These are phyloP conservation scores for Drosophila fulvimacula DNA, from an alignment of 2,888 invertebrate species.

Conservation along the genomic window DNA sequence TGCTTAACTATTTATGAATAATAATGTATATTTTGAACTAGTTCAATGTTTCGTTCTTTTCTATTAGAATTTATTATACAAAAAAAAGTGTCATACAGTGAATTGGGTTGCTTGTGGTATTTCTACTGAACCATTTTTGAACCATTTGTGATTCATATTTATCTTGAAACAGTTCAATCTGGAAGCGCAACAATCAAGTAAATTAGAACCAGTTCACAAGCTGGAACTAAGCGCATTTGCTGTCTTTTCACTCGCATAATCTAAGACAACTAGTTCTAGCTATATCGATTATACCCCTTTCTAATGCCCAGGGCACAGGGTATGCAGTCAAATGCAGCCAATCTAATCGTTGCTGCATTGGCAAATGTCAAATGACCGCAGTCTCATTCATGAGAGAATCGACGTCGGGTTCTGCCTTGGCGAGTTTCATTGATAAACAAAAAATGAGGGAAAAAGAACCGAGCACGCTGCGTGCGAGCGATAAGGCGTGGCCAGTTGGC, in stretches of 20 bases:
- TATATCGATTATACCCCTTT: neutral
- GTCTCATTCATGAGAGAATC: slow-evolving; percentile 59
- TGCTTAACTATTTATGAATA: neutral
- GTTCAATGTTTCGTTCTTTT: neutral
- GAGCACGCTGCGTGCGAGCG: slow-evolving; percentile 56
- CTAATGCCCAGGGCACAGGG: slow-evolving; percentile 19
- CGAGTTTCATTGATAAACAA: slow-evolving; percentile 57
- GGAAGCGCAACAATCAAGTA: too few relatives aligned
- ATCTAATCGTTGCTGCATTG: slow-evolving; percentile 66
- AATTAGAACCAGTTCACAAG: too few relatives aligned
- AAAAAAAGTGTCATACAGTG: too few relatives aligned
- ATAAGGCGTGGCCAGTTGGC: slow-evolving; percentile 39
- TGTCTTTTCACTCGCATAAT: too few relatives aligned
- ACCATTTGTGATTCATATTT: neutral
- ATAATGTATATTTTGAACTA: neutral
- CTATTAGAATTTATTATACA: neutral
- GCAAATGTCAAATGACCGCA: slow-evolving; percentile 65
- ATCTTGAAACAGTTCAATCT: too few relatives aligned
- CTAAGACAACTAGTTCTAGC: too few relatives aligned
- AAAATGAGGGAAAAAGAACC: neutral
- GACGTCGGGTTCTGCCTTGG: slow-evolving; percentile 15
- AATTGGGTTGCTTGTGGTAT: too few relatives aligned
- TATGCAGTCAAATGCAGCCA: slow-evolving; percentile 38
- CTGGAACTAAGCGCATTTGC: too few relatives aligned
- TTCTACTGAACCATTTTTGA: neutral